Evolutionary conservation across 1,140 invertebrate genomes (phyloP), one percentile per base, ranked within the genome.

Genomic region (Melanaphis sacchari): DNA sequence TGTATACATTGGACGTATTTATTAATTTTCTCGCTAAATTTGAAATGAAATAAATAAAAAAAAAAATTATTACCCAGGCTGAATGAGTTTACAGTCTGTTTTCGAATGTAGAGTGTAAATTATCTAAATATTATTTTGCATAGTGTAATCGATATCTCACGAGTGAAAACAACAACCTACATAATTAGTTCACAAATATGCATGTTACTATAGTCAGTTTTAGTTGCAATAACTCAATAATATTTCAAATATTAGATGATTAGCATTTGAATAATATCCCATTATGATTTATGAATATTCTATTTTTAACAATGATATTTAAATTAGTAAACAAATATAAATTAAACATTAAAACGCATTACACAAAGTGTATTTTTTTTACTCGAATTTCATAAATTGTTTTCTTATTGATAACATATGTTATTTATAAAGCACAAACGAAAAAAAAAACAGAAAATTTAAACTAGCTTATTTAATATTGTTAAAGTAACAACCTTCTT

Each of bases 241-340:
- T n/a, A 88, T 49, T 88, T 88, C 18, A 88, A 88, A 88, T n/a
- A n/a, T 88, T 36, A 84, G 36, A 41, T 26, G 38, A 84, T 84
- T 40, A 40, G 38, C 82, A 84, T 84, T 41, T 84, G 24, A 84
- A 41, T 82, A 40, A 40, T 26, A 84, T 26, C 38, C 40, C 8
- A 84, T 84, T 41, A 41, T 26, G 82, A 84, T 84, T 84, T 84
- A 84, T 84, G 81, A 38, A 84, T 84, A 84, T 26, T 43, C 26
- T 43, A 85, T 41, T 43, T 87, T 43, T 38, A 46, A 46, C 41
- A 87, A 87, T 11, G 31, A 43, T 87, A 46, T 87, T 87, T 46
- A 87, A 76, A 87, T 84, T 84, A 84, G 24, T 24, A 41, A 24
- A 84, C 24, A 41, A 84, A 76, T 76, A 76, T n/a, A 66, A 59